Evolutionary conservation across 2,888 invertebrate species (phyloP).

Genomic region (Hydroisotoma schaefferi): DNA sequence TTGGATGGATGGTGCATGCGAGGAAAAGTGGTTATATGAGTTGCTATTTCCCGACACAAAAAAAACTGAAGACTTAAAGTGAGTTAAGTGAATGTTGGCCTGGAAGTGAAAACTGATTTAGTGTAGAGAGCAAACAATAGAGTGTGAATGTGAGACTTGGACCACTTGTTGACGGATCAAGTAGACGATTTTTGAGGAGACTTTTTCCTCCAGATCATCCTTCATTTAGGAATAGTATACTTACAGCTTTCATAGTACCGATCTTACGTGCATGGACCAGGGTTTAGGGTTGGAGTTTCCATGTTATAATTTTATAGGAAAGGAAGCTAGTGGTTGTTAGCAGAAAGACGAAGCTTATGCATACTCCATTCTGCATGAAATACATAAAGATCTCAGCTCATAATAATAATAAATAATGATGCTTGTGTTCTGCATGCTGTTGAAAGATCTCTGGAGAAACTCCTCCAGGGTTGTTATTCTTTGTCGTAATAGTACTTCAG

Average conservation of each 20-base stretch:
- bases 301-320: background rate
- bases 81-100: no score
- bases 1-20: background rate
- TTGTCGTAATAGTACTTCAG: no score
- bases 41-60: no score
- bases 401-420: no score
- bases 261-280: background rate
- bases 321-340: background rate
- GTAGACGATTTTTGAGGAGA: background rate
- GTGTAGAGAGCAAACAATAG: slow-evolving; percentile 6
- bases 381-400: no score
- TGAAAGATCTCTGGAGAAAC: no score
- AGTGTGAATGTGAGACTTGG: slow-evolving; percentile 5
- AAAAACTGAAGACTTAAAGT: no score
- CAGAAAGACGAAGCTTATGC: no score
- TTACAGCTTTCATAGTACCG: background rate
- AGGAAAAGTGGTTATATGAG: background rate
- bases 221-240: background rate
- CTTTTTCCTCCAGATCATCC: slow-evolving; percentile 7
- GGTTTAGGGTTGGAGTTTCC: background rate
- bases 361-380: no score
- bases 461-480: background rate
- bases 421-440: no score
- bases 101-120: slow-evolving; percentile 1
- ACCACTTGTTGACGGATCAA: slow-evolving; percentile 29